Conservation (phyloP, 1,140 invertebrate genomes). For the Drosophila paulistorum region DNA sequence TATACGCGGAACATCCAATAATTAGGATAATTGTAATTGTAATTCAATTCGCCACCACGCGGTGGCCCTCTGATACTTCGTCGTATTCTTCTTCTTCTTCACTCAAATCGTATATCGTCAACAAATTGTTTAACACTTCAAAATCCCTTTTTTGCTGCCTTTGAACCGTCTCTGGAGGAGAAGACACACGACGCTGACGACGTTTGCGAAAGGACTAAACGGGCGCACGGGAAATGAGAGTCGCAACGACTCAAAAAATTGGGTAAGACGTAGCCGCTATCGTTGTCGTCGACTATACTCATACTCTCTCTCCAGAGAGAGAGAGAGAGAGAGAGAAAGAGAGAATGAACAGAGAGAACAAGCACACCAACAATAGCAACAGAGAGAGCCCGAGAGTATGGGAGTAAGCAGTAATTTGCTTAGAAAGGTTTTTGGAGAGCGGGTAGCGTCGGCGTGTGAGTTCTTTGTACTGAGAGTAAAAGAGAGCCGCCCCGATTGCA, state of each 20-base stretch:
- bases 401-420: constrained; percentile 30
- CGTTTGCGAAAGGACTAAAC: constrained; percentile 78
- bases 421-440: constrained; percentile 21
- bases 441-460: constrained; percentile 70
- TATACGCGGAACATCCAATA: constrained; percentile 38
- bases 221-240: constrained; percentile 53
- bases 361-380: constrained; percentile 29
- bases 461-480: constrained; percentile 42
- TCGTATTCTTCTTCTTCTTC: constrained; percentile 20
- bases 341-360: not conserved
- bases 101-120: constrained; percentile 39
- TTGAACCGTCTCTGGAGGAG: constrained; percentile 31
- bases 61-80: constrained; percentile 14
- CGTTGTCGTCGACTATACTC: constrained; percentile 30
- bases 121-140: constrained; percentile 14
- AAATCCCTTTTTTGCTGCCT: constrained; percentile 28
- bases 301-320: constrained; percentile 27
- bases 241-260: constrained; percentile 51
- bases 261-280: constrained; percentile 63
- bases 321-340: constrained; percentile 21
- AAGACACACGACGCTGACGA: constrained; percentile 75
- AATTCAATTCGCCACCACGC: constrained; percentile 68
- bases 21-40: constrained; percentile 68
- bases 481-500: constrained; percentile 42
- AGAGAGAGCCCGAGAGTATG: constrained; percentile 36